Conservation (phyloP, 1,140 invertebrate genomes). For the Aphis gossypii region DNA sequence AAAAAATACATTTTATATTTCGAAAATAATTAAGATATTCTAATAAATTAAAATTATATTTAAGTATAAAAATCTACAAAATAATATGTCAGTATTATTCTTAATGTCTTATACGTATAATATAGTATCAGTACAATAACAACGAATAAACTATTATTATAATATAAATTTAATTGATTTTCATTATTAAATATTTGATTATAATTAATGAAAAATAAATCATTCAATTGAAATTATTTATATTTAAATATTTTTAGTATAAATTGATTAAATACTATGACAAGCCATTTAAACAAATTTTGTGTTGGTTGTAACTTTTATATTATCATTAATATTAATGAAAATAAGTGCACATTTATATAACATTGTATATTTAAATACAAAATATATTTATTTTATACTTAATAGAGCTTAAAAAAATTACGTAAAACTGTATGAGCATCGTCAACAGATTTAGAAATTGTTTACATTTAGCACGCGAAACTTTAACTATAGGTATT, state of each 20-base stretch:
- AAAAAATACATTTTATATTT: neutral
- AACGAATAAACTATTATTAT: neutral
- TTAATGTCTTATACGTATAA: neutral
- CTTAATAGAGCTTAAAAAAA: no score
- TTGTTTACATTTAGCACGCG: no score
- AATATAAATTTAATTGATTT: neutral
- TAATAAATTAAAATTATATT: neutral
- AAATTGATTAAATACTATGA: no score
- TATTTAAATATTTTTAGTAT: no score
- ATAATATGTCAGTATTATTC: neutral
- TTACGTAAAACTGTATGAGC: no score
- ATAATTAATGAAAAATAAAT: no score
- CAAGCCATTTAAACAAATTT: no score
- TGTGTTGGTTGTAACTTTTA: no score
- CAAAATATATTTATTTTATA: neutral
- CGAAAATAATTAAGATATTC: neutral
- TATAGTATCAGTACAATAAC: neutral
- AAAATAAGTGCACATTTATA: neutral
- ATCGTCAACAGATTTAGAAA: no score
- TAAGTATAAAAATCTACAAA: neutral
- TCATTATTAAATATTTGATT: neutral
- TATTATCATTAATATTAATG: no score
- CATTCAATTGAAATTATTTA: no score
- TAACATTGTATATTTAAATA: neutral
- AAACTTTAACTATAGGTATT: no score